phyloP scores from a whole-genome alignment of 1,140 invertebrate species.

The Pseudomyrmex concolor region DNA sequence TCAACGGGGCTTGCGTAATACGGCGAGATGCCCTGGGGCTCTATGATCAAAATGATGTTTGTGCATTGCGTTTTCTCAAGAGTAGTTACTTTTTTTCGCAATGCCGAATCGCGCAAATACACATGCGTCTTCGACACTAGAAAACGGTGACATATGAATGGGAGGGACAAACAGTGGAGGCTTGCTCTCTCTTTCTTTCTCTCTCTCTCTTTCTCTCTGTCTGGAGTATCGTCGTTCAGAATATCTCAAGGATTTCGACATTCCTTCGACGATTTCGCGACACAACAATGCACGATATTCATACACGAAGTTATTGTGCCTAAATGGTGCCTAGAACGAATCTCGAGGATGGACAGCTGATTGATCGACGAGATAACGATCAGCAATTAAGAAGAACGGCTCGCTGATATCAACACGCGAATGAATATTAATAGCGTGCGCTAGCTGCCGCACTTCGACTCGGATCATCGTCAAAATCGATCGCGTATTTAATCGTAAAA shows the following conservation, averaged over 20 bases:
- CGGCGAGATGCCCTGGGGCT: not conserved
- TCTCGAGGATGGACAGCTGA: not conserved
- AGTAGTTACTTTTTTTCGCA: conserved; percentile 36
- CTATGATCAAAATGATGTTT: conserved; percentile 31
- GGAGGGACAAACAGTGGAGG: too few relatives aligned
- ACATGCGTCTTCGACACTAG: conserved; percentile 2
- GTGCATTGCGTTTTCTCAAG: conserved; percentile 44
- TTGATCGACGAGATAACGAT: conserved; percentile 13
- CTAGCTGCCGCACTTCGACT: not conserved
- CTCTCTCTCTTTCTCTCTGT: not conserved
- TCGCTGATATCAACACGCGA: not conserved
- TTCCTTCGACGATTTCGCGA: conserved; percentile 1
- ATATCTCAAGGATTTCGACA: conserved; percentile 36
- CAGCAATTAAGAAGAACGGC: not conserved
- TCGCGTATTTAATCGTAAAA: not conserved
- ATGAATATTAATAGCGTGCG: conserved; percentile 1
- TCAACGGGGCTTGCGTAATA: conserved; percentile 9
- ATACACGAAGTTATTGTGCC: not conserved
- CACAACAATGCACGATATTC: conserved; percentile 10
- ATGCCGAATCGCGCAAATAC: conserved; percentile 39
- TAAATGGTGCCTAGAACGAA: not conserved
- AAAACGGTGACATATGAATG: conserved; percentile 34
- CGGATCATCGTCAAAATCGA: not conserved
- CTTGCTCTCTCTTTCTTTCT: conserved; percentile 11
- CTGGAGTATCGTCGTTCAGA: conserved; percentile 12